A percentile compares a stretch with the other conserved stretches of the same genome.
Evolutionary conservation across 2,113 vertebrate genomes (phyloP).

Genomic region (Lycaon pictus): DNA sequence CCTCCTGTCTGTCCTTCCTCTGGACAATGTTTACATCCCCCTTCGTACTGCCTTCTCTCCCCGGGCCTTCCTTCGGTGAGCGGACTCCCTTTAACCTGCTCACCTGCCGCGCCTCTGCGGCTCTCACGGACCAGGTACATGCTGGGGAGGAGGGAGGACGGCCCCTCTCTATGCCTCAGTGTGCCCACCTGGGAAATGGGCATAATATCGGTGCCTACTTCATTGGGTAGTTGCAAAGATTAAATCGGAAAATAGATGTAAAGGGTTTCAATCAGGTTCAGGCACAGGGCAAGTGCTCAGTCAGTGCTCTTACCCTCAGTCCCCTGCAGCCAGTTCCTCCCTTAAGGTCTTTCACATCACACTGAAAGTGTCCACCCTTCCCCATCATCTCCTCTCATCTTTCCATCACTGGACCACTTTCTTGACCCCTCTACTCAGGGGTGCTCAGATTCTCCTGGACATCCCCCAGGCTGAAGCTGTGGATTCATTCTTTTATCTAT

Average conservation of each 20-base stretch:
- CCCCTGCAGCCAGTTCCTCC: background rate
- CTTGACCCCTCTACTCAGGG: background rate
- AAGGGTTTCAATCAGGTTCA: background rate
- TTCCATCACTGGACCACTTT: background rate
- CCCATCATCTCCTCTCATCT: background rate
- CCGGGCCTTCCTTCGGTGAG: background rate
- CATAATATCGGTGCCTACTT: too few species aligned
- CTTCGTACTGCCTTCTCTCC: rapidly evolving
- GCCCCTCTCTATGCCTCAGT: background rate
- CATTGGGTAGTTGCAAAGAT: background rate
- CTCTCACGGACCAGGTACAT: rapidly evolving
- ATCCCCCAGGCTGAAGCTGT: background rate
- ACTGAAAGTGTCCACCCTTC: background rate
- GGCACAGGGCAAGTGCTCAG: background rate
- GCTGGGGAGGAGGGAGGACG: too few species aligned
- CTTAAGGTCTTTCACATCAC: background rate
- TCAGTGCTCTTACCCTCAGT: background rate
- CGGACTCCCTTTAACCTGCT: background rate
- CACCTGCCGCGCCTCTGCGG: background rate
- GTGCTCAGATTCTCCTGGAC: background rate
- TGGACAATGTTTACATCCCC: background rate
- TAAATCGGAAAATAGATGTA: background rate
- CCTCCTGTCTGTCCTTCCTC: background rate
- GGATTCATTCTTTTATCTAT: background rate
- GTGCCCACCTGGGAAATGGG: background rate